Conservation (phyloP, 92 coral and sea anemone genomes). For the Palythoa heliodiscus region DNA sequence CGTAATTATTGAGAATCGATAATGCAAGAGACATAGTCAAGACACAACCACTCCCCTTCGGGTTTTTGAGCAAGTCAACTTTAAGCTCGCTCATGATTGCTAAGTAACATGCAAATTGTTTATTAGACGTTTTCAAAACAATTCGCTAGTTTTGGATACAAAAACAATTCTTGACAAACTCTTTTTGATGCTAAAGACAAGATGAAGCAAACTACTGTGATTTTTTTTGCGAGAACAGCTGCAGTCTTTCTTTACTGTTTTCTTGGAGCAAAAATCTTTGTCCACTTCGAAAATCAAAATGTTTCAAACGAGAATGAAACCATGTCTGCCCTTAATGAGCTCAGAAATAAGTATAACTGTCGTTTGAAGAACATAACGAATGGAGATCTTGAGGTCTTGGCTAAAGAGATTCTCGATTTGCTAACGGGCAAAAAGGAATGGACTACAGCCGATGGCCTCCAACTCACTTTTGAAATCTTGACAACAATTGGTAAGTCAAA, state of each 20-base stretch:
- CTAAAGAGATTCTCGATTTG: neutral
- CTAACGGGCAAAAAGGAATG: neutral
- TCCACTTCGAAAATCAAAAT: neutral
- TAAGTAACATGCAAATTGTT: neutral
- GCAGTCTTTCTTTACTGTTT: neutral
- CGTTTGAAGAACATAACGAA: neutral
- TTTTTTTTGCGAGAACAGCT: neutral
- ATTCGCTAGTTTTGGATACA: neutral
- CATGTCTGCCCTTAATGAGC: neutral
- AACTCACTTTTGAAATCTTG: constrained; percentile 19
- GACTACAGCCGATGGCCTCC: constrained; percentile 8
- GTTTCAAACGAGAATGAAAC: constrained; percentile 3
- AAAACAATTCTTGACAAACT: neutral
- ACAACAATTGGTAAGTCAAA: constrained; percentile 30
- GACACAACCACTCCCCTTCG: neutral
- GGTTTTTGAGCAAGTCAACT: neutral
- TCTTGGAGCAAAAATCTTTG: constrained; percentile 12
- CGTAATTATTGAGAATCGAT: neutral
- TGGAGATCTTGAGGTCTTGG: neutral
- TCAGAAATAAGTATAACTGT: constrained; percentile 13
- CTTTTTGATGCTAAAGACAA: neutral
- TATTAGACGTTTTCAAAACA: neutral
- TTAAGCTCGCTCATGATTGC: neutral
- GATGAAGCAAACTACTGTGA: constrained; percentile 13
- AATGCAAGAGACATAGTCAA: neutral